Evolutionary conservation across 2,888 invertebrate species (phyloP).

Genomic region (Syritta pipiens): DNA sequence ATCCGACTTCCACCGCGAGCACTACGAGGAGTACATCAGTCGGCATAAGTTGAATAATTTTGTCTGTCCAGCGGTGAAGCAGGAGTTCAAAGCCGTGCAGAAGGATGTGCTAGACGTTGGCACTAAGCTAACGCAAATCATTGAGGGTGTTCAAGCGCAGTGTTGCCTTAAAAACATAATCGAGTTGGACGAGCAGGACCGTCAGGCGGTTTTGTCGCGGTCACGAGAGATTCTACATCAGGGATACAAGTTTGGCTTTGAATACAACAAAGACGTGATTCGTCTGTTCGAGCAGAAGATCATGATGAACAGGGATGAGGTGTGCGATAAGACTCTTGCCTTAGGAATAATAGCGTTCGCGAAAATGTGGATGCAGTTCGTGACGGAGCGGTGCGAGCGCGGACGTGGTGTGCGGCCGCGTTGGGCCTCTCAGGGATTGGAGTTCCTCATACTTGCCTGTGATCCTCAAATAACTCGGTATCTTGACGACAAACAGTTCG

Average conservation of each 20-base stretch:
- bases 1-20: slow-evolving; percentile 80
- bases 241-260: slow-evolving; percentile 94
- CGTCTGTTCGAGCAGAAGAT: slow-evolving; percentile 80
- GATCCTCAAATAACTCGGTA: slow-evolving; percentile 90
- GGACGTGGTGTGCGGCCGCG: slow-evolving; percentile 89
- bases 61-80: slow-evolving; percentile 82
- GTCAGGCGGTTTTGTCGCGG: slow-evolving; percentile 82
- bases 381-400: slow-evolving; percentile 89
- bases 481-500: slow-evolving; percentile 88
- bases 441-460: slow-evolving; percentile 91
- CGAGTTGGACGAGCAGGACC: slow-evolving; percentile 80
- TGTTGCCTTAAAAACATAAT: slow-evolving; percentile 76
- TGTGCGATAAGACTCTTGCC: slow-evolving; percentile 80
- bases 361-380: slow-evolving; percentile 94
- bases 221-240: slow-evolving; percentile 90
- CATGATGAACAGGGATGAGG: slow-evolving; percentile 76
- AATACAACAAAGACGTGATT: slow-evolving; percentile 82
- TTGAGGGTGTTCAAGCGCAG: slow-evolving; percentile 76
- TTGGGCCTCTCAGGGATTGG: slow-evolving; percentile 94
- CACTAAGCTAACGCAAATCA: slow-evolving; percentile 79
- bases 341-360: slow-evolving; percentile 85
- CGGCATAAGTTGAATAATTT: slow-evolving; percentile 79
- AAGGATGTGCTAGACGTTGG: slow-evolving; percentile 78
- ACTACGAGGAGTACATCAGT: slow-evolving; percentile 77
- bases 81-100: slow-evolving; percentile 83